Percentiles rank a stretch among this genome's conserved stretches.
These are phyloP conservation scores for Aphis craccivora DNA, from an alignment of 1,140 invertebrate species.

Conservation along the genomic window DNA sequence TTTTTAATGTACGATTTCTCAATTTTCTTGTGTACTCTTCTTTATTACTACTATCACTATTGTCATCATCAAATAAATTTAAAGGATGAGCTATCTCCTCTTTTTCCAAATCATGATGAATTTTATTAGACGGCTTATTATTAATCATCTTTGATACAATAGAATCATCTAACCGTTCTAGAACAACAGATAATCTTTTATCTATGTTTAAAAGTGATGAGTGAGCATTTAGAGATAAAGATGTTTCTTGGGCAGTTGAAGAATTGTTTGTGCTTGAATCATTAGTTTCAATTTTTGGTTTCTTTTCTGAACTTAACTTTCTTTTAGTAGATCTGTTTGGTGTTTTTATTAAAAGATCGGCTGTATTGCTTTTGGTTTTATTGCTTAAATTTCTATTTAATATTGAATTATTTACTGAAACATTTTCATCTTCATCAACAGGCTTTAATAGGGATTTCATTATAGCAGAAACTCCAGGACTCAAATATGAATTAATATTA, in stretches of 20 bases:
- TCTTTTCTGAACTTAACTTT: neutral
- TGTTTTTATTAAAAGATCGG: neutral
- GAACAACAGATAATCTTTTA: neutral
- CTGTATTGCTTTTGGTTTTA: neutral
- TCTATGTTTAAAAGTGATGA: accelerated
- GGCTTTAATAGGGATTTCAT: slow-evolving; percentile 32
- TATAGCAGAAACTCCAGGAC: slow-evolving; percentile 31
- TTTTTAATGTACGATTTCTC: neutral
- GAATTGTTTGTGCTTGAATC: neutral
- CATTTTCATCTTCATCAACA: neutral
- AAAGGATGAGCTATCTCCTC: neutral
- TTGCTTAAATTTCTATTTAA: neutral
- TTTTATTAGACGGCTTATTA: neutral
- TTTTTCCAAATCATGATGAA: neutral
- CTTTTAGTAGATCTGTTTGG: neutral
- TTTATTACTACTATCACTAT: neutral
- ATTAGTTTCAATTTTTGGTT: neutral
- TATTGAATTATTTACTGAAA: neutral
- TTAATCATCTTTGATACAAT: neutral
- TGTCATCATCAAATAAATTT: slow-evolving; percentile 24
- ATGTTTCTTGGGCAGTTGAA: neutral
- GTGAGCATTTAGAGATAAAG: neutral
- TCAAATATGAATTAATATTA: slow-evolving; percentile 29
- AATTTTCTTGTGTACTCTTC: neutral
- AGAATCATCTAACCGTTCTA: slow-evolving; percentile 28